Percentiles rank a stretch among this genome's conserved stretches.
Evolutionary conservation across 2,113 vertebrate species (phyloP).

Genomic region (Elephantulus edwardii): DNA sequence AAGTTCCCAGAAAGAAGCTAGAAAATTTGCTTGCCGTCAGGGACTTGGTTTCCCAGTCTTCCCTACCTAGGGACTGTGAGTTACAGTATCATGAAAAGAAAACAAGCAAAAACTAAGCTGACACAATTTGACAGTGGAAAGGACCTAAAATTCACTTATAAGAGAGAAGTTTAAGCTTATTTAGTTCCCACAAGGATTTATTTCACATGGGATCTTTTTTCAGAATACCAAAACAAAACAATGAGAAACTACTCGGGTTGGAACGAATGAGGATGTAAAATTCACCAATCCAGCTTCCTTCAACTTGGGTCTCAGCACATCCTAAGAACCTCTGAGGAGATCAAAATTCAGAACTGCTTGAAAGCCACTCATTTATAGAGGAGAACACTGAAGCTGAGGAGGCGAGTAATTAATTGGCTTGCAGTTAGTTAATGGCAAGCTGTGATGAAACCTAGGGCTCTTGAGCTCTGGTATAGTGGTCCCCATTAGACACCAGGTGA

Average conservation of each 20-base stretch:
- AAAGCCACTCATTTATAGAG: not conserved
- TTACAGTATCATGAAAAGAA: not conserved
- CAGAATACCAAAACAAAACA: not conserved
- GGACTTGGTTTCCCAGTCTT: not conserved
- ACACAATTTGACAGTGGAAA: not conserved
- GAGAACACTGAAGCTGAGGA: not conserved
- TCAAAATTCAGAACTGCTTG: not conserved
- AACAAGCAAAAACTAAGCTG: not conserved
- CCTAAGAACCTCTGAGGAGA: not conserved
- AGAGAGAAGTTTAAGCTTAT: not conserved
- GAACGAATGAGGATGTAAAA: not conserved
- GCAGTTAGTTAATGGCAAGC: not conserved
- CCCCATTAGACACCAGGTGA: not conserved
- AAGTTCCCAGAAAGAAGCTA: not conserved
- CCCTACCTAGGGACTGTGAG: not conserved
- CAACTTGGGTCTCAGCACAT: rapidly evolving
- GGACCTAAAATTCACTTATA: not conserved
- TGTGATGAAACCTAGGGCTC: not conserved
- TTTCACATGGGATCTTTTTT: not conserved
- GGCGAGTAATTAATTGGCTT: not conserved
- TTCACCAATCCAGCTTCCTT: rapidly evolving
- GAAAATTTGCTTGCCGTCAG: not conserved
- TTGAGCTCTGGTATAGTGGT: not conserved
- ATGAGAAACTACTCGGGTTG: not conserved
- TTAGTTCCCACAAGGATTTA: not conserved